Conservation (phyloP, 2,888 invertebrate genomes). For the Pheosia tremula region DNA sequence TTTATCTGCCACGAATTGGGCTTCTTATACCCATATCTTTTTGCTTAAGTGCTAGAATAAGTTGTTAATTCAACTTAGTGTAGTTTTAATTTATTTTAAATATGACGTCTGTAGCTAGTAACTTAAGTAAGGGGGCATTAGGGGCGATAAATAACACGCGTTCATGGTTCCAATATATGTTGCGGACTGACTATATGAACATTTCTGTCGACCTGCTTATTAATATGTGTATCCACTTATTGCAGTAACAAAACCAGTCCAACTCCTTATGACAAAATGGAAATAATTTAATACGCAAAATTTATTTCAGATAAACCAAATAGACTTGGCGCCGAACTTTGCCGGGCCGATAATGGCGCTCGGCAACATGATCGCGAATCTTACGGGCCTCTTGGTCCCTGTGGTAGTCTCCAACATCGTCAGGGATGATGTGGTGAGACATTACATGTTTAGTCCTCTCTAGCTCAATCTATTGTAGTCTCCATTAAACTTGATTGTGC, state of each 20-base stretch:
- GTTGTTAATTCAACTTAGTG: no score
- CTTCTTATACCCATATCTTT: neutral
- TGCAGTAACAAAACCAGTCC: neutral
- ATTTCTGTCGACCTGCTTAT: no score
- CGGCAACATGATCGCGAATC: slow-evolving; percentile 89
- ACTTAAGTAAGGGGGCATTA: no score
- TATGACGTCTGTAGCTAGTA: no score
- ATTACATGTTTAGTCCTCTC: neutral
- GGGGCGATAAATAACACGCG: no score
- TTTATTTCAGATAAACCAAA: slow-evolving; percentile 86
- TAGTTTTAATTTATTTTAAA: neutral
- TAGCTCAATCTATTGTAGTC: no score
- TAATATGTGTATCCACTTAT: no score
- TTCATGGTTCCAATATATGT: no score
- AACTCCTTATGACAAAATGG: neutral
- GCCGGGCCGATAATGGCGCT: slow-evolving; percentile 92
- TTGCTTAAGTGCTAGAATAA: neutral
- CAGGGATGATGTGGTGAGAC: slow-evolving; percentile 72
- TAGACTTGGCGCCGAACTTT: slow-evolving; percentile 91
- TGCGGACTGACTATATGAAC: no score
- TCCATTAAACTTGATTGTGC: no score
- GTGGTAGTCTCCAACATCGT: slow-evolving; percentile 87
- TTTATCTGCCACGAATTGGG: neutral
- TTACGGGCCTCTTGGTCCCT: slow-evolving; percentile 89
- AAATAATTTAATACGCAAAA: neutral